A percentile compares a stretch with the other conserved stretches of the same genome.
These are phyloP conservation scores for Tachina lurida DNA, from an alignment of 2,888 invertebrate genomes.

Conservation along the genomic window DNA sequence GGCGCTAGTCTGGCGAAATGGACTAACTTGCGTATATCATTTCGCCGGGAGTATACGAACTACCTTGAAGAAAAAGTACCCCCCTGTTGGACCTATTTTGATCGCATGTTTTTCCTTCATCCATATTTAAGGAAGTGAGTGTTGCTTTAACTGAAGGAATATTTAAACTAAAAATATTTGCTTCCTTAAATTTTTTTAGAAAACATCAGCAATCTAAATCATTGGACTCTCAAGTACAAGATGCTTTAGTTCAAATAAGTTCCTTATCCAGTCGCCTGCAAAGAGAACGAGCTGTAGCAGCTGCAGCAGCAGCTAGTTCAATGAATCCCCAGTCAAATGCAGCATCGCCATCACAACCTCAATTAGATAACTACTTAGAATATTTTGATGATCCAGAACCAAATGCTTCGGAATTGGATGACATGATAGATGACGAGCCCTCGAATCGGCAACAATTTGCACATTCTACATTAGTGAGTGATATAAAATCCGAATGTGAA, in stretches of 20 bases:
- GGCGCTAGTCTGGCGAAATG: conserved; percentile 81
- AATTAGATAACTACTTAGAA: conserved; percentile 78
- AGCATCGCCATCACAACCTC: conserved; percentile 61
- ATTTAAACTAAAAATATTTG: conserved; percentile 67
- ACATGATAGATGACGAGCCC: conserved; percentile 80
- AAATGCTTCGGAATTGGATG: conserved; percentile 79
- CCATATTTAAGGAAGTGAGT: conserved; percentile 80
- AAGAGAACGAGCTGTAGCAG: conserved; percentile 76
- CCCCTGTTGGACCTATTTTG: conserved; percentile 82
- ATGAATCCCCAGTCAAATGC: conserved; percentile 49
- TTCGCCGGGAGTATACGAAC: conserved; percentile 81
- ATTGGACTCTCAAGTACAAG: conserved; percentile 80
- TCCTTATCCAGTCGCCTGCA: conserved; percentile 79
- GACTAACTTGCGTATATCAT: conserved; percentile 81
- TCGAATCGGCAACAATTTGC: conserved; percentile 58
- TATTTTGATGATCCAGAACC: conserved; percentile 80
- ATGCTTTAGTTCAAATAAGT: conserved; percentile 80
- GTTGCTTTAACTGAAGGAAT: conserved; percentile 41
- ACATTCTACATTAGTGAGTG: conserved; percentile 74
- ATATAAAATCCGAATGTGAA: conserved; percentile 80
- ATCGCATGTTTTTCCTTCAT: conserved; percentile 81
- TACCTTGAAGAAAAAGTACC: conserved; percentile 80
- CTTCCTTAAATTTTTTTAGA: conserved; percentile 61
- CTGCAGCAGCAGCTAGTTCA: conserved; percentile 68
- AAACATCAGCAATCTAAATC: conserved; percentile 80